phyloP scores from a whole-genome alignment of 1,140 invertebrate genomes.

The Globodera rostochiensis region DNA sequence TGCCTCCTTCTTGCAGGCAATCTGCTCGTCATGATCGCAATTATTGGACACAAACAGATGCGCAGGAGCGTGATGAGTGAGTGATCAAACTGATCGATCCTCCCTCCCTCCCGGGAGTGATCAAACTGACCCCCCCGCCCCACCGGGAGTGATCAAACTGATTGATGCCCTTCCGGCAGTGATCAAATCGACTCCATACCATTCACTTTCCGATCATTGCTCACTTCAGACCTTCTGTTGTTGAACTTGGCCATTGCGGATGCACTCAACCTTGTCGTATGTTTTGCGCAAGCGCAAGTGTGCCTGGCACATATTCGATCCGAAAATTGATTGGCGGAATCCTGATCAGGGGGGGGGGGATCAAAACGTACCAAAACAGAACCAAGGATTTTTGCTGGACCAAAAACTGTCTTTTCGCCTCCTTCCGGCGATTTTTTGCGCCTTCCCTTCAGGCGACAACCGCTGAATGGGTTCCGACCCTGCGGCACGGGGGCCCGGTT shows the following conservation, averaged over 20 bases:
- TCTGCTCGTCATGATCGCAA: conserved; percentile 48
- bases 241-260: conserved; percentile 55
- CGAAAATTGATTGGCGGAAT: neutral
- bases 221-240: conserved; percentile 48
- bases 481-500: conserved; percentile 28
- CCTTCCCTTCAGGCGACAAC: conserved; percentile 54
- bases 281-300: neutral
- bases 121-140: neutral
- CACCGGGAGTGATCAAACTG: neutral
- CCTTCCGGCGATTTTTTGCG: neutral
- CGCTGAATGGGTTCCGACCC: conserved; percentile 55
- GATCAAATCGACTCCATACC: too few species aligned
- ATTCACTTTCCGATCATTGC: too few species aligned
- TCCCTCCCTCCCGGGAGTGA: neutral
- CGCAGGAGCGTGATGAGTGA: conserved; percentile 50
- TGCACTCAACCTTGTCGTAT: conserved; percentile 11
- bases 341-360: neutral
- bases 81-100: neutral
- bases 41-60: conserved; percentile 48
- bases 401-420: neutral
- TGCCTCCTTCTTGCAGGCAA: conserved; percentile 27
- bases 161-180: neutral
- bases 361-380: neutral
- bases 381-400: too few species aligned
- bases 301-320: too few species aligned